Conservation (phyloP, 2,888 invertebrate genomes). For the Trissolcus brochymenae region DNA sequence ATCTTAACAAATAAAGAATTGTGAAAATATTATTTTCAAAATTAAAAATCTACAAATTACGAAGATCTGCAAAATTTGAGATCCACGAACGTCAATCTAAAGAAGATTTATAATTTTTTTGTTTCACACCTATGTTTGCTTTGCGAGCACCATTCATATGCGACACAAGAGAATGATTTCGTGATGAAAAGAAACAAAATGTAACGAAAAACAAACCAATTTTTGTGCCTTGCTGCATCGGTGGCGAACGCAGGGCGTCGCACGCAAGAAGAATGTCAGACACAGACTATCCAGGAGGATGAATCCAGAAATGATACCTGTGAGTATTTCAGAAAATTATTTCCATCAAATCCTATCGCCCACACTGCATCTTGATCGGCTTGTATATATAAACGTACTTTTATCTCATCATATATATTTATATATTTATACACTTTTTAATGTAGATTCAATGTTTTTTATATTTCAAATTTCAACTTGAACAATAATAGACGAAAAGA, state of each 20-base stretch:
- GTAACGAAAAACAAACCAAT: conserved; percentile 63
- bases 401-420: neutral
- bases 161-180: conserved; percentile 49
- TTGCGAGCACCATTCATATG: conserved; percentile 50
- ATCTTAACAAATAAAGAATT: too few relatives aligned
- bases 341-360: conserved; percentile 9
- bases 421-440: conserved; percentile 6
- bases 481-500: neutral
- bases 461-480: neutral
- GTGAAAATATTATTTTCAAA: too few relatives aligned
- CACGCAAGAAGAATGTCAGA: conserved; percentile 70
- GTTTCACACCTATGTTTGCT: conserved; percentile 52
- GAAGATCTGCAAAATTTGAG: conserved; percentile 11
- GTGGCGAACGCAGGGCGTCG: conserved; percentile 68
- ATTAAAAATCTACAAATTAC: too few relatives aligned
- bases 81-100: conserved; percentile 53
- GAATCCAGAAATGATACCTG: conserved; percentile 70
- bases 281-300: conserved; percentile 71
- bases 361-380: conserved; percentile 50
- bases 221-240: conserved; percentile 71
- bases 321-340: conserved; percentile 60
- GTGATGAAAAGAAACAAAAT: conserved; percentile 36
- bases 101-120: conserved; percentile 51
- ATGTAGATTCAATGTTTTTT: conserved; percentile 1
- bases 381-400: conserved; percentile 24